These are phyloP conservation scores for Sinocyclocheilus rhinocerous DNA, from an alignment of 2,113 vertebrate genomes.

Conservation along the genomic window DNA sequence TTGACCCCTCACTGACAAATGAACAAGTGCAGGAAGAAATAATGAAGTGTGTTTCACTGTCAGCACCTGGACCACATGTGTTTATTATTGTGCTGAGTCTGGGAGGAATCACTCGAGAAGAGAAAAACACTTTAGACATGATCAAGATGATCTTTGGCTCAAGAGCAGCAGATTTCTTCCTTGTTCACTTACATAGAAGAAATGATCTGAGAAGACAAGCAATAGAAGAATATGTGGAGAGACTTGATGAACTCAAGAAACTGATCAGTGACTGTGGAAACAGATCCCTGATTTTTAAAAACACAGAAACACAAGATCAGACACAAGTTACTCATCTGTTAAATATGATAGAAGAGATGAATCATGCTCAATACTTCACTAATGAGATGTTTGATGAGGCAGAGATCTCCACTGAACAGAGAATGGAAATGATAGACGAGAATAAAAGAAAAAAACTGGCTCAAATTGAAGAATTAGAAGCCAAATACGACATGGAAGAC, in stretches of 20 bases:
- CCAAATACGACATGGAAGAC: neutral
- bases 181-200: constrained; percentile 34
- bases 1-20: constrained; percentile 5
- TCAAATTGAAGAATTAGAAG: neutral
- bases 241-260: neutral
- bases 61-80: constrained; percentile 47
- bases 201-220: neutral
- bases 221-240: neutral
- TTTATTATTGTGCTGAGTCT: constrained; percentile 41
- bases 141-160: constrained; percentile 33
- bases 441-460: constrained; percentile 15
- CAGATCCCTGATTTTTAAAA: constrained; percentile 32
- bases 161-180: neutral
- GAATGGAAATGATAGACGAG: neutral
- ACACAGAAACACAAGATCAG: neutral
- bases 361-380: constrained; percentile 12
- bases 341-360: constrained; percentile 13
- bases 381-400: constrained; percentile 39
- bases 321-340: constrained; percentile 15
- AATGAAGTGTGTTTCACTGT: constrained; percentile 24
- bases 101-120: constrained; percentile 14
- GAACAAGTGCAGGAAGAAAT: neutral
- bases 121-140: neutral
- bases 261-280: constrained; percentile 30
- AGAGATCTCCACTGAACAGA: neutral